phyloP scores from a whole-genome alignment of 2,797 vertebrate species.

The Peromyscus eremicus region DNA sequence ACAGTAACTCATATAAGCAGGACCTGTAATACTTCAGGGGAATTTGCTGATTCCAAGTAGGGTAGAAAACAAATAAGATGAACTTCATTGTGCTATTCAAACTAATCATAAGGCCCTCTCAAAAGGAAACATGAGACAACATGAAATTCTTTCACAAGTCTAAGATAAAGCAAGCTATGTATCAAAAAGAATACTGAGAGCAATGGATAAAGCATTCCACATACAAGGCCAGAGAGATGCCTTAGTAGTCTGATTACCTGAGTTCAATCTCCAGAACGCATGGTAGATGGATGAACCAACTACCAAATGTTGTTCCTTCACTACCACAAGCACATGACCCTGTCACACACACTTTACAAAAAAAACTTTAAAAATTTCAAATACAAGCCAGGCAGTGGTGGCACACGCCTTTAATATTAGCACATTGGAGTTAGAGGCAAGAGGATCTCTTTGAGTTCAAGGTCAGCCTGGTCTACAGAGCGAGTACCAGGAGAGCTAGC shows the following conservation, averaged over 20 bases:
- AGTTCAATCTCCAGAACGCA: not conserved
- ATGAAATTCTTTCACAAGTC: not conserved
- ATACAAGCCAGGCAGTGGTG: not conserved
- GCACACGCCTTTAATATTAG: not conserved
- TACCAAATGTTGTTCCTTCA: not conserved
- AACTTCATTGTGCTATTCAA: not conserved
- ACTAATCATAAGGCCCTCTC: not conserved
- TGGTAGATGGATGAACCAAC: not conserved
- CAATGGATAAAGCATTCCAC: conserved; percentile 33
- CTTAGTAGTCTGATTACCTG: not conserved
- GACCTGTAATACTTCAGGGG: not conserved
- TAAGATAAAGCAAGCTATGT: not conserved
- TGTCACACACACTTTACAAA: not conserved
- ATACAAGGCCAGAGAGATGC: not conserved
- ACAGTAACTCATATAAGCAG: not conserved
- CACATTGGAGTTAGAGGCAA: not conserved
- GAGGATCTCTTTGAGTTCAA: not conserved
- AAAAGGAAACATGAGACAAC: not conserved
- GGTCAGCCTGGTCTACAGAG: not conserved
- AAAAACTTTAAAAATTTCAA: not conserved
- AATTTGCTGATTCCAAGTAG: conserved; percentile 10
- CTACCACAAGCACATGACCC: not conserved
- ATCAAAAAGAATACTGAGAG: conserved; percentile 45
- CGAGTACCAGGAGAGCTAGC: not conserved
- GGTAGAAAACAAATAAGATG: not conserved